phyloP scores from a whole-genome alignment of 2,888 invertebrate genomes.

The Antheraea yamamai region DNA sequence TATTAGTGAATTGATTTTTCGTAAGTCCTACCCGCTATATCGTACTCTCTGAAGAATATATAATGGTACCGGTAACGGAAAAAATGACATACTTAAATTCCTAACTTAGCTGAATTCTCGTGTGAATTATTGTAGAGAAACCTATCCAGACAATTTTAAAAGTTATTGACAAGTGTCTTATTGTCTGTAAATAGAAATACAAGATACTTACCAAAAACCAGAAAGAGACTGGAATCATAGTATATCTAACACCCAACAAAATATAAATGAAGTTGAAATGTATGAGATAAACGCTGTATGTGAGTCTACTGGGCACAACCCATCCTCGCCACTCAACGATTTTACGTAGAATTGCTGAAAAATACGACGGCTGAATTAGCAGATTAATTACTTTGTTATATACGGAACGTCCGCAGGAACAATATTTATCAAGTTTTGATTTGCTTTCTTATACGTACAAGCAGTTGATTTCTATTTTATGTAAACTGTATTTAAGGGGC shows the following conservation, averaged over 20 bases:
- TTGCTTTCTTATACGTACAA: too few relatives aligned
- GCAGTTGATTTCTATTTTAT: too few relatives aligned
- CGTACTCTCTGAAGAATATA: background rate
- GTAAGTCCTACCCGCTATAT: background rate
- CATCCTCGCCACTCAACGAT: conserved; percentile 36
- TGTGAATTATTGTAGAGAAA: background rate
- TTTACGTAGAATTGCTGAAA: conserved; percentile 25
- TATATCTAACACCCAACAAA: conserved; percentile 24
- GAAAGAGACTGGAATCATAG: background rate
- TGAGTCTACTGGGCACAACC: conserved; percentile 36
- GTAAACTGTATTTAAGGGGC: too few relatives aligned
- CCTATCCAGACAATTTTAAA: background rate
- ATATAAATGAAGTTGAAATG: conserved; percentile 32
- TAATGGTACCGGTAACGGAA: background rate
- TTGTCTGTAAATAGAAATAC: background rate
- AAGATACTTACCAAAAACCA: conserved; percentile 4
- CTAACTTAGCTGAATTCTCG: too few relatives aligned
- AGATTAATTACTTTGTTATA: too few relatives aligned
- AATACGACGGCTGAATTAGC: background rate
- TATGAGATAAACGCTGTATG: conserved; percentile 41
- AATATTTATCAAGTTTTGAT: too few relatives aligned
- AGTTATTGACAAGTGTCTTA: background rate
- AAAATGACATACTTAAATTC: background rate
- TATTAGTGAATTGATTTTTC: too few relatives aligned
- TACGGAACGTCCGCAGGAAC: too few relatives aligned